phyloP scores from a whole-genome alignment of 2,113 vertebrate genomes.

The Origma solitaria region DNA sequence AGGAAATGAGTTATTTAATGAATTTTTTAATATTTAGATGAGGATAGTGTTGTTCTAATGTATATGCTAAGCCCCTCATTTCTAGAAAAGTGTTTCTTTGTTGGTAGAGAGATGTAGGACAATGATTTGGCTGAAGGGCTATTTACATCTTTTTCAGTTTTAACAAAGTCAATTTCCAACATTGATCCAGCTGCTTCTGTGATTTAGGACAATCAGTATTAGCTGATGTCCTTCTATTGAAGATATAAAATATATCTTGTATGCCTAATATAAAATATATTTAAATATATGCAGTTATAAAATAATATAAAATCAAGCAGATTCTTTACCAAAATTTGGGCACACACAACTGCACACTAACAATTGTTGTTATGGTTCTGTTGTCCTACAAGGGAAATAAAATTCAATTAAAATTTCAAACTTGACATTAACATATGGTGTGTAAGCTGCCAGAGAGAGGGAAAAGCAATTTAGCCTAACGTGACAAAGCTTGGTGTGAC shows the following conservation, averaged over 20 bases:
- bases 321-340: background rate
- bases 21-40: background rate
- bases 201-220: background rate
- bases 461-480: background rate
- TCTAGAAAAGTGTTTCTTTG: background rate
- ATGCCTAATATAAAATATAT: background rate
- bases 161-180: background rate
- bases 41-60: background rate
- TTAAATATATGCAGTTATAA: background rate
- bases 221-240: background rate
- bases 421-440: accelerated
- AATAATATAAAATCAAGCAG: background rate
- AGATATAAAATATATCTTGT: background rate
- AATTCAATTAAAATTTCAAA: background rate
- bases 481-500: background rate
- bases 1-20: background rate
- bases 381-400: background rate
- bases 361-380: background rate
- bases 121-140: background rate
- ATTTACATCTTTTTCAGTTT: background rate
- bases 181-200: background rate
- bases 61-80: background rate
- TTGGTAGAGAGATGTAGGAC: background rate
- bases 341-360: background rate
- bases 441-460: background rate